A percentile compares a stretch with the other conserved stretches of the same genome.
Evolutionary conservation across 2,797 vertebrate species (phyloP).

Genomic region (Knipowitschia caucasica): DNA sequence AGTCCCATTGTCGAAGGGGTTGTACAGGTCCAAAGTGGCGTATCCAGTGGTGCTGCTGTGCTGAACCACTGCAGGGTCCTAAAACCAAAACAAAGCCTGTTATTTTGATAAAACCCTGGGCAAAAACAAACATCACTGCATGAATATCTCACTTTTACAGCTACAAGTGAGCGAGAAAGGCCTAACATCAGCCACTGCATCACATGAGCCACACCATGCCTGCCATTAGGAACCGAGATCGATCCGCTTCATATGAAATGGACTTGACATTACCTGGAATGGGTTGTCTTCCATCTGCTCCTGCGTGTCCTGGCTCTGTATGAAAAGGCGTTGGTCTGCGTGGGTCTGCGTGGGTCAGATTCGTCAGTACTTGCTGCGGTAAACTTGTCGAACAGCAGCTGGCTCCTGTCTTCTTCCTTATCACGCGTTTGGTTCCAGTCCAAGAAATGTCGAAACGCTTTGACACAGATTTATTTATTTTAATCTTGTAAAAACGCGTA

Average conservation of each 20-base stretch:
- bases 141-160: conserved; percentile 3
- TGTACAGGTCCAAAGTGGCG: conserved; percentile 90
- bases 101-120: neutral
- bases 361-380: conserved; percentile 18
- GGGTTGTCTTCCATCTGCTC: conserved; percentile 76
- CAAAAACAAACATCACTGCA: neutral
- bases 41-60: conserved; percentile 81
- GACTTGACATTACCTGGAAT: conserved; percentile 67
- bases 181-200: conserved; percentile 19
- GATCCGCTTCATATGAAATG: neutral
- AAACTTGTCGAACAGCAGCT: neutral
- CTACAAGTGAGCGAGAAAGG: conserved; percentile 24
- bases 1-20: conserved; percentile 83
- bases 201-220: conserved; percentile 55
- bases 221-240: conserved; percentile 25
- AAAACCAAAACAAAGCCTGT: conserved; percentile 10
- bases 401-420: neutral
- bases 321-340: neutral
- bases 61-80: conserved; percentile 89
- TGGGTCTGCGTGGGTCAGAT: neutral
- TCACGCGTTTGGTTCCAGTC: conserved; percentile 13
- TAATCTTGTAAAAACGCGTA: too few relatives aligned
- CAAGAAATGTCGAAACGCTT: neutral
- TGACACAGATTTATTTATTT: too few relatives aligned
- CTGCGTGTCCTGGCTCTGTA: conserved; percentile 75